Conservation (phyloP, 2,888 invertebrate genomes). For the Mesorhabditis belari region DNA sequence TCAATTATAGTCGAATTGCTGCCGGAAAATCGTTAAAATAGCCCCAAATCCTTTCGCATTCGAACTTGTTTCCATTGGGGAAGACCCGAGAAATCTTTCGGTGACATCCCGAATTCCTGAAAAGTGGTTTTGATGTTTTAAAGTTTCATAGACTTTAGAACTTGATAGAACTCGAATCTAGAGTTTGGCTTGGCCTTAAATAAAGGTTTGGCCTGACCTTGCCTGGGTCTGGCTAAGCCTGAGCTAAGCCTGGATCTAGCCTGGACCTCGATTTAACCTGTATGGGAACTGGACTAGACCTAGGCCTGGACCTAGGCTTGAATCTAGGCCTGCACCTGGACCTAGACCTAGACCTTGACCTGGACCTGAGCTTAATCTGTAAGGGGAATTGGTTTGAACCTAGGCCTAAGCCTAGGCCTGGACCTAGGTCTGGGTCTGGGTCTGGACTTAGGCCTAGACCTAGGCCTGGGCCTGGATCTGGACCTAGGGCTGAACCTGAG, state of each 20-base stretch:
- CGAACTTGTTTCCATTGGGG: slow-evolving; percentile 41
- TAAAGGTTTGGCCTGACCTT: neutral
- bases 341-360: neutral
- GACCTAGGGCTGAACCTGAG: neutral
- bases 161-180: too few relatives aligned
- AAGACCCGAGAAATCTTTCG: slow-evolving; percentile 23
- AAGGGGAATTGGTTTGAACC: neutral
- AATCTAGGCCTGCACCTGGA: neutral
- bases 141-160: too few relatives aligned
- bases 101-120: neutral
- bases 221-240: neutral
- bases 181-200: neutral
- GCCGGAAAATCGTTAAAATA: too few relatives aligned
- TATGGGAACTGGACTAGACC: too few relatives aligned
- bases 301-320: neutral
- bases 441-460: neutral
- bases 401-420: neutral
- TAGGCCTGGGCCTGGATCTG: neutral
- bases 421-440: neutral
- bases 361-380: neutral
- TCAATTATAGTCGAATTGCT: neutral
- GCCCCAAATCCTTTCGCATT: slow-evolving; percentile 16
- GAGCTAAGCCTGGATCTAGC: neutral
- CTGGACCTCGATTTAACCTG: neutral
- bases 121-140: too few relatives aligned